Evolutionary conservation across 2,113 vertebrate species (phyloP), one percentile per base, ranked within the genome.

Genomic region (Neofelis nebulosa): DNA sequence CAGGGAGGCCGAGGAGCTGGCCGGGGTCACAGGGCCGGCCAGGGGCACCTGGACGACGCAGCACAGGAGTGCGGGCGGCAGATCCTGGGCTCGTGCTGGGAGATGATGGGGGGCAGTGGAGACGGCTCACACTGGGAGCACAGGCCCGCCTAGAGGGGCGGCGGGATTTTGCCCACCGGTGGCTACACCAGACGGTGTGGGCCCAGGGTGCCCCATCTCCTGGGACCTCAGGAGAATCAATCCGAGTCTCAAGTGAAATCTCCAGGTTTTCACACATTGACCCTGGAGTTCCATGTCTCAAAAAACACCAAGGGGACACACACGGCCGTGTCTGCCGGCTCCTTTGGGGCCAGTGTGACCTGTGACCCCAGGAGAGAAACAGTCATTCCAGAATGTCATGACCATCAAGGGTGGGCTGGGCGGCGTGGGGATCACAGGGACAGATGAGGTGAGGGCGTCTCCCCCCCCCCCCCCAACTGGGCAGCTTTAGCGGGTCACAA

Each of bases 371-470:
- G 7, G 5, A 19, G 79, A 45, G 45, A 45, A 45, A 63, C 4
- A 1, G 21, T 66, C 48, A 2, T 45, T 45, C 65, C 25, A 50
- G 3, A 73, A 36, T 0, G 16, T 10, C 0, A 3, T 23, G 45
- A 45, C 45, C 31, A 5, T 2, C 29, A 38, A 4, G 63, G 41
- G 25, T 3, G 7, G 4, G 69, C 36, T 55, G 83, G 19, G 45
- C 0, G 36, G 82, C 8, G n/a, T 36, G 31, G 15, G 33, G 65
- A 45, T 23, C 10, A 45, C 50, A 76, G n/a, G 29, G 68, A 45
- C 3, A 2, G 19, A 13, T 0, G 5, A 61, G 74, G 29, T 0
- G 76, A 76, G 76, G 76, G 33, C 1, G 0, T 25, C 1, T 21
- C 33, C 63, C 76, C 5, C 21, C 4, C 0, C 45, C 1, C 45